Percentiles rank a stretch among this genome's conserved stretches.
These are phyloP conservation scores for Myripristis murdjan DNA, from an alignment of 2,797 vertebrate species.

Conservation along the genomic window DNA sequence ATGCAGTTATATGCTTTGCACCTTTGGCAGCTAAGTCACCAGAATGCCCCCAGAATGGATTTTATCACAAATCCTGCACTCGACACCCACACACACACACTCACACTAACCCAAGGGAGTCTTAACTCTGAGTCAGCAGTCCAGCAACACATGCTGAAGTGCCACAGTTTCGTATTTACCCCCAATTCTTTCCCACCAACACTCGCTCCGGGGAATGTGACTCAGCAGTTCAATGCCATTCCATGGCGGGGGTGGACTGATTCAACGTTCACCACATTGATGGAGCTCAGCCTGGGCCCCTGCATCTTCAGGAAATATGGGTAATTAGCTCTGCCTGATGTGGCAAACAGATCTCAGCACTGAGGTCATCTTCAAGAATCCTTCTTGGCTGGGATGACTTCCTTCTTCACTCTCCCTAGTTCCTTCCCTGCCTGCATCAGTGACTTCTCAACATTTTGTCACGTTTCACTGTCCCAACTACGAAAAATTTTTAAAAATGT, in stretches of 20 bases:
- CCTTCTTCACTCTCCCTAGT: constrained; percentile 17
- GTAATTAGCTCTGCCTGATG: constrained; percentile 62
- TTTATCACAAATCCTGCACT: background rate
- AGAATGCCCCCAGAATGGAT: no score
- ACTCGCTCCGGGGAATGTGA: constrained; percentile 35
- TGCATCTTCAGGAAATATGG: constrained; percentile 60
- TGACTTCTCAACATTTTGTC: constrained; percentile 21
- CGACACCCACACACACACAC: background rate
- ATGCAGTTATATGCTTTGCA: no score
- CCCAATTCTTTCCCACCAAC: constrained; percentile 1
- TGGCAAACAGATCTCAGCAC: constrained; percentile 64
- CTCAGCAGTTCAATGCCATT: constrained; percentile 46
- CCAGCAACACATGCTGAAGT: constrained; percentile 21
- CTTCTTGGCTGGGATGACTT: constrained; percentile 36
- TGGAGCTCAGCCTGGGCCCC: background rate
- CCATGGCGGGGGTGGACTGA: constrained; percentile 32
- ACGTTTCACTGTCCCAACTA: background rate
- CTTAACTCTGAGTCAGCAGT: background rate
- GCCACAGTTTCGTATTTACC: background rate
- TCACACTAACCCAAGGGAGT: background rate
- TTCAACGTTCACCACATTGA: constrained; percentile 30
- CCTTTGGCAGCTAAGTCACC: no score
- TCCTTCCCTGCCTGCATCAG: constrained; percentile 4
- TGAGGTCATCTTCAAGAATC: constrained; percentile 66
- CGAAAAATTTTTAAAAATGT: background rate